A percentile compares a stretch with the other conserved stretches of the same genome.
Evolutionary conservation across 2,797 vertebrate species (phyloP).

Genomic region (Chelonia mydas): DNA sequence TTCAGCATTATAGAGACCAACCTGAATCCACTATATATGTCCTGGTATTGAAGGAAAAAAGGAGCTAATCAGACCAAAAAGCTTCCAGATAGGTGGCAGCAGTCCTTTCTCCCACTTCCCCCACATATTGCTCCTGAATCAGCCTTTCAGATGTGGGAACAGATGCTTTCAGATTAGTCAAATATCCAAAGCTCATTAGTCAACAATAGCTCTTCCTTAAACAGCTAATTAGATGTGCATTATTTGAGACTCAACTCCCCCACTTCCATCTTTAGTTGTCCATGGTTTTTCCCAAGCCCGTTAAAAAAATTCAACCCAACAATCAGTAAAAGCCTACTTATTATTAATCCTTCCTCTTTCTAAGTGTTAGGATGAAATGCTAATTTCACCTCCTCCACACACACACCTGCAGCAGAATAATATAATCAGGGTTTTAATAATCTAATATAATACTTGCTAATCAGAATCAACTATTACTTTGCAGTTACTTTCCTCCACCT

Average conservation of each 20-base stretch:
- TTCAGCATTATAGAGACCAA: background rate
- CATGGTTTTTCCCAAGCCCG: background rate
- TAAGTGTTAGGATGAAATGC: background rate
- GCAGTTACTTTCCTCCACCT: fast-evolving
- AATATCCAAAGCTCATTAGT: background rate
- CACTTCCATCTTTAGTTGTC: background rate
- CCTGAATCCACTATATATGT: background rate
- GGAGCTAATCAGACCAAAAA: fast-evolving
- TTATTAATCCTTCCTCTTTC: background rate
- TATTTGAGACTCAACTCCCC: background rate
- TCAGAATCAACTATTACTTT: background rate
- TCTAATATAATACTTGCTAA: background rate
- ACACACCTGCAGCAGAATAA: background rate
- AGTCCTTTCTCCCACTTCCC: background rate
- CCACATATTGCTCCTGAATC: background rate
- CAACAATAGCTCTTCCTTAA: background rate
- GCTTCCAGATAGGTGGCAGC: background rate
- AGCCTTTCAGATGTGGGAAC: background rate
- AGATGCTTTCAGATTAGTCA: background rate
- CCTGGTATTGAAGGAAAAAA: background rate
- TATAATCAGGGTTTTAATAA: background rate
- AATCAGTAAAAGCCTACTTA: background rate
- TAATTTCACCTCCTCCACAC: background rate
- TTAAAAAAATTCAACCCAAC: background rate
- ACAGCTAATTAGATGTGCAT: background rate